Conservation (phyloP, 2,113 vertebrate species). For the Gila orcuttii region DNA sequence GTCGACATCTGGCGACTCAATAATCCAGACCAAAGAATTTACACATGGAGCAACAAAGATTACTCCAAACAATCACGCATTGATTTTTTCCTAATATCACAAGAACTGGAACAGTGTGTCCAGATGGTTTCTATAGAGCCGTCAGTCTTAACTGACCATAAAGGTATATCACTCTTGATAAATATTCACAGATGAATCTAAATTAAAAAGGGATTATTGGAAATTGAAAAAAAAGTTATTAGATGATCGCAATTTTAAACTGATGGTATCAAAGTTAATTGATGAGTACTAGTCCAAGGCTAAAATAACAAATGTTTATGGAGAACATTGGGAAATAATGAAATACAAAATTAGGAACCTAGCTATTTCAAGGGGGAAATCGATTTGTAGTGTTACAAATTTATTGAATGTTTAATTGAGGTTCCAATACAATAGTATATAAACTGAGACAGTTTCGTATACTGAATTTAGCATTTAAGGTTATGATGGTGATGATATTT, state of each 20-base stretch:
- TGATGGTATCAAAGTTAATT: background rate
- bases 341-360: background rate
- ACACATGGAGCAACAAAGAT: slow-evolving; percentile 2
- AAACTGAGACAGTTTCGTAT: too few relatives aligned
- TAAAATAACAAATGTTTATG: background rate
- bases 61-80: background rate
- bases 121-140: background rate
- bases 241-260: background rate
- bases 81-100: background rate
- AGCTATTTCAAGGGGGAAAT: background rate
- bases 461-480: too few relatives aligned
- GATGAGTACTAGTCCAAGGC: background rate
- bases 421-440: too few relatives aligned
- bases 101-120: background rate
- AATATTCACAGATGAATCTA: background rate
- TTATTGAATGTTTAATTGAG: too few relatives aligned
- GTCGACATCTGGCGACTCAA: background rate
- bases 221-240: background rate
- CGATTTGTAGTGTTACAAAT: too few relatives aligned
- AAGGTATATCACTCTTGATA: background rate
- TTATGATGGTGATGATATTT: too few relatives aligned
- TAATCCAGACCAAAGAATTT: background rate
- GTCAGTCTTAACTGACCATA: background rate
- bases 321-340: background rate
- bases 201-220: background rate